Evolutionary conservation across 92 coral and sea anemone genomes (phyloP).

Genomic region (Isaurus tuberculatus): DNA sequence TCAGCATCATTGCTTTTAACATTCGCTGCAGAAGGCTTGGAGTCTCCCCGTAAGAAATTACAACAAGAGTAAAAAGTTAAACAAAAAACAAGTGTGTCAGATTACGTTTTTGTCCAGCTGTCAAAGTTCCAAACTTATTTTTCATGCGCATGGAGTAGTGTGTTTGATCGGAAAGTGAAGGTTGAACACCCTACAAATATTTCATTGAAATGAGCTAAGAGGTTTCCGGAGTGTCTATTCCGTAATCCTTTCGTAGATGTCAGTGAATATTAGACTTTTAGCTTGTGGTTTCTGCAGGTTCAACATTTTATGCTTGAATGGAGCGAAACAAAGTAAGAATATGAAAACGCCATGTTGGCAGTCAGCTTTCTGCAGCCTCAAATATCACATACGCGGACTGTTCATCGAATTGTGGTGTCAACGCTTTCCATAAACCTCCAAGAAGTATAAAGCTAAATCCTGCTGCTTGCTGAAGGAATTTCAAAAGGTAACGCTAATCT

Average conservation of each 20-base stretch:
- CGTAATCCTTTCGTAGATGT: constrained; percentile 35
- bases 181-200: background rate
- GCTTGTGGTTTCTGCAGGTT: constrained; percentile 41
- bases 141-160: background rate
- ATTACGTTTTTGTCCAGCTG: background rate
- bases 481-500: background rate
- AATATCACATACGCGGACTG: background rate
- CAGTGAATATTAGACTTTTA: constrained; percentile 17
- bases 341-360: background rate
- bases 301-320: constrained; percentile 7
- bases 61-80: too few relatives aligned
- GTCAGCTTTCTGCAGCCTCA: background rate
- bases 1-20: too few relatives aligned
- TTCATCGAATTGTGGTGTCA: background rate
- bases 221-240: background rate
- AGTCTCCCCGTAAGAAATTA: too few relatives aligned
- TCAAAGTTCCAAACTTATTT: background rate
- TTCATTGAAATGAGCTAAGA: constrained; percentile 16
- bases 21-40: too few relatives aligned
- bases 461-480: background rate
- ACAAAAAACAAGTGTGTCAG: background rate
- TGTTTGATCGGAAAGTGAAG: background rate
- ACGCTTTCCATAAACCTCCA: background rate
- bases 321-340: constrained; percentile 22
- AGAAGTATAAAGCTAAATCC: background rate